Percentiles rank a stretch among this genome's conserved stretches.
Conservation (phyloP, 2,888 invertebrate species). For the Zhuqinia jingwanae region DNA sequence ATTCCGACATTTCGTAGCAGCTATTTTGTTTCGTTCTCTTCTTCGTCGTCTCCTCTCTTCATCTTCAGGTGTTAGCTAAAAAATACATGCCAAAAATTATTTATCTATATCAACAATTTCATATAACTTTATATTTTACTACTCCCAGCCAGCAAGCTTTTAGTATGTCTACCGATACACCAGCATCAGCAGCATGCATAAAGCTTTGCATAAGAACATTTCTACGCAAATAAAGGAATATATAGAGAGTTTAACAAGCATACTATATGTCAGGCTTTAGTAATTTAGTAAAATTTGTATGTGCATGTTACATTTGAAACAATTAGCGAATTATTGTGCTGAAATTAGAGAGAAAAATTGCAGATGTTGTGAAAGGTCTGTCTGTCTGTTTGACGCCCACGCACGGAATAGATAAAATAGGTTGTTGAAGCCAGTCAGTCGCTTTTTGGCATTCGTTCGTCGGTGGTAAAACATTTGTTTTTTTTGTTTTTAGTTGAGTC, state of each 20-base stretch:
- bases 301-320: slow-evolving; percentile 4
- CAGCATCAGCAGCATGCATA: too few relatives aligned
- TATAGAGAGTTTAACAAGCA: too few relatives aligned
- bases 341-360: slow-evolving; percentile 17
- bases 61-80: slow-evolving; percentile 93
- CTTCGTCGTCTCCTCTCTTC: slow-evolving; percentile 92
- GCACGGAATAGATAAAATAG: background rate
- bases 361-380: slow-evolving; percentile 46
- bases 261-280: too few relatives aligned
- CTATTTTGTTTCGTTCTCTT: slow-evolving; percentile 95
- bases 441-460: background rate
- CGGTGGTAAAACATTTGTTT: background rate
- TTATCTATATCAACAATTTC: too few relatives aligned
- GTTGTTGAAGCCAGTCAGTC: background rate
- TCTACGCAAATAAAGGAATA: too few relatives aligned
- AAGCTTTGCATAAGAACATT: too few relatives aligned
- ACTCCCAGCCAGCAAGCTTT: too few relatives aligned
- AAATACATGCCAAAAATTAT: background rate
- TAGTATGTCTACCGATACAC: too few relatives aligned
- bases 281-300: background rate
- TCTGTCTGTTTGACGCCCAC: slow-evolving; percentile 44
- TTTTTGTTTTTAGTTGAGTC: slow-evolving; percentile 13
- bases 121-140: too few relatives aligned
- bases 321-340: slow-evolving; percentile 40
- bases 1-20: slow-evolving; percentile 96